Evolutionary conservation across 2,113 vertebrate species (phyloP).

Genomic region (Circaetus gallicus): DNA sequence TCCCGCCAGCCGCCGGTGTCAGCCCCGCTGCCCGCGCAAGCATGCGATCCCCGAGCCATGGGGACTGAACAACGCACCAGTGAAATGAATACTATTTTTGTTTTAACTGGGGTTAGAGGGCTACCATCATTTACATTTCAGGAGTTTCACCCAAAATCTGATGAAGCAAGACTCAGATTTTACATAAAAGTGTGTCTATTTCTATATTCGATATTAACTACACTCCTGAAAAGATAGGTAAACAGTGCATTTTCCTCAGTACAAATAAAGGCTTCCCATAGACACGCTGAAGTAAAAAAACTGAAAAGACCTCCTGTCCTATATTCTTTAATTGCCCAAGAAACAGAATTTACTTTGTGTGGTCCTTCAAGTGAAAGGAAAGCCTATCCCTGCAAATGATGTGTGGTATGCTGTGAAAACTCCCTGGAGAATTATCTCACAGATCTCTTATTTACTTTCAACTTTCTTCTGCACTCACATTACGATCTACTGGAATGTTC

Average conservation of each 20-base stretch:
- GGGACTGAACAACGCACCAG: background rate
- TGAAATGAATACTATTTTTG: background rate
- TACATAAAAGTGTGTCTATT: conserved; percentile 38
- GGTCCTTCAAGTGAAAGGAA: conserved; percentile 36
- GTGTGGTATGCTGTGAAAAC: conserved; percentile 41
- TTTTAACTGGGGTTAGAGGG: background rate
- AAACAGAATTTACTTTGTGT: conserved; percentile 50
- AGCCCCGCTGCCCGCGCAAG: background rate
- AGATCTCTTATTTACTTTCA: conserved; percentile 43
- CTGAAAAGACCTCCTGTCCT: conserved; percentile 33
- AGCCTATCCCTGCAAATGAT: conserved; percentile 37
- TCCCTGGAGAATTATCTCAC: conserved; percentile 43
- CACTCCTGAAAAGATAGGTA: background rate
- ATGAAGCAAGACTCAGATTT: background rate
- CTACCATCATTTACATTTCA: background rate
- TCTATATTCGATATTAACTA: background rate
- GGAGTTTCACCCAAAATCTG: background rate
- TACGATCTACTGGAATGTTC: conserved; percentile 1
- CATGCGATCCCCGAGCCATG: background rate
- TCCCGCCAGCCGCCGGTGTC: background rate
- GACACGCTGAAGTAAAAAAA: background rate
- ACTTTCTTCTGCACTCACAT: conserved; percentile 29
- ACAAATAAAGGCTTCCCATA: conserved; percentile 46
- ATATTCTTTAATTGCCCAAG: conserved; percentile 33
- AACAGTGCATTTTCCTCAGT: conserved; percentile 27